phyloP scores from a whole-genome alignment of 2,113 vertebrate species.

The Pterocles orientalis region DNA sequence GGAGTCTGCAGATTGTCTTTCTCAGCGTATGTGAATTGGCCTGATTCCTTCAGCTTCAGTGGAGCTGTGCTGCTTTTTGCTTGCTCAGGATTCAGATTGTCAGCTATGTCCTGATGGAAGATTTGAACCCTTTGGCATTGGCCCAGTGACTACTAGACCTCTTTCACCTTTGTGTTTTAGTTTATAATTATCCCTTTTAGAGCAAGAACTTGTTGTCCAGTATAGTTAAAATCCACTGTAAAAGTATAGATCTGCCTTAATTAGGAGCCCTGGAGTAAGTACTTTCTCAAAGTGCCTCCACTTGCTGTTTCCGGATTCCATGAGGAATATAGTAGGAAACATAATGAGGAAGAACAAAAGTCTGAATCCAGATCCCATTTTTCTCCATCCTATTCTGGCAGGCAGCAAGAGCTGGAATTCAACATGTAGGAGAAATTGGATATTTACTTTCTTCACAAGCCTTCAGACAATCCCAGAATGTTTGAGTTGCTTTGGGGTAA shows the following conservation, averaged over 20 bases:
- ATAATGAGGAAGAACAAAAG: background rate
- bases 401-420: background rate
- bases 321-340: background rate
- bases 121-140: background rate
- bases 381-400: background rate
- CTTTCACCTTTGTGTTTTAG: background rate
- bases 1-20: background rate
- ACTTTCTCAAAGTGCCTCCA: background rate
- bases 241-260: background rate
- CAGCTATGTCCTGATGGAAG: background rate
- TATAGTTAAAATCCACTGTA: background rate
- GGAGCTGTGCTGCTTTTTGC: background rate
- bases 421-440: background rate
- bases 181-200: background rate
- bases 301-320: background rate
- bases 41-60: background rate
- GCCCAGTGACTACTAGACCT: background rate
- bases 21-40: fast-evolving
- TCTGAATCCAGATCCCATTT: background rate
- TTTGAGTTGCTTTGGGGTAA: background rate
- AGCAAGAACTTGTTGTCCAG: background rate
- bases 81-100: background rate
- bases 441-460: background rate
- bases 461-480: background rate
- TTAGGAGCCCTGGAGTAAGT: background rate